A percentile compares a stretch with the other conserved stretches of the same genome.
These are phyloP conservation scores for Sitta europaea DNA, from an alignment of 2,113 vertebrate species.

Conservation along the genomic window DNA sequence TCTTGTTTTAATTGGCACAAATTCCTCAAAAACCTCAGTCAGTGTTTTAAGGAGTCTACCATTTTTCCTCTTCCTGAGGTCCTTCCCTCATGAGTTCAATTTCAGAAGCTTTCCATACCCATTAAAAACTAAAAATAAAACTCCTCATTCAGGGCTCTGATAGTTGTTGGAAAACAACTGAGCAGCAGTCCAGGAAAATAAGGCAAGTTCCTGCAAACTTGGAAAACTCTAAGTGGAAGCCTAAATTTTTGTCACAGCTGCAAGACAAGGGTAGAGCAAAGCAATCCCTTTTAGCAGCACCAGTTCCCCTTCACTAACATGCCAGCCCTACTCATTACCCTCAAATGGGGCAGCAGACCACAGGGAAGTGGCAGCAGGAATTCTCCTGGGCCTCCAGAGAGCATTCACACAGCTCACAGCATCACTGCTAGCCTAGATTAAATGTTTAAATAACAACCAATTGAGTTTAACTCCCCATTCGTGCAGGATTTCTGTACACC, in stretches of 20 bases:
- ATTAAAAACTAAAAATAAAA: conserved; percentile 31
- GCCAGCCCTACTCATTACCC: not conserved
- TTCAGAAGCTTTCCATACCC: conserved; percentile 29
- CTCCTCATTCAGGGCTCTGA: not conserved
- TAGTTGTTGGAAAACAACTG: not conserved
- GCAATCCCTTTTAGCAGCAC: not conserved
- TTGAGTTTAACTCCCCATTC: not conserved
- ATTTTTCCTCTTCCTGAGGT: conserved; percentile 39
- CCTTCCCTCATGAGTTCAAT: not conserved
- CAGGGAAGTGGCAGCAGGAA: not conserved
- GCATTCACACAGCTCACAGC: not conserved
- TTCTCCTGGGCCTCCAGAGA: not conserved
- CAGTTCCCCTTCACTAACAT: not conserved
- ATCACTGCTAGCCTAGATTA: not conserved
- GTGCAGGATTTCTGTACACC: not conserved
- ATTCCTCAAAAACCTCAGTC: not conserved
- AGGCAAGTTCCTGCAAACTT: not conserved
- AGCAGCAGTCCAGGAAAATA: not conserved
- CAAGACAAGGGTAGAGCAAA: not conserved
- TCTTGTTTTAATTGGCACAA: conserved; percentile 41
- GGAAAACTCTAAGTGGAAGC: not conserved
- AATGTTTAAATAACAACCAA: not conserved
- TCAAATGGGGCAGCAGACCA: not conserved
- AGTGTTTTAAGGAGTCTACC: conserved; percentile 24
- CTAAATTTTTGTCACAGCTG: not conserved